phyloP scores from a whole-genome alignment of 2,113 vertebrate genomes.

The Murina feae region DNA sequence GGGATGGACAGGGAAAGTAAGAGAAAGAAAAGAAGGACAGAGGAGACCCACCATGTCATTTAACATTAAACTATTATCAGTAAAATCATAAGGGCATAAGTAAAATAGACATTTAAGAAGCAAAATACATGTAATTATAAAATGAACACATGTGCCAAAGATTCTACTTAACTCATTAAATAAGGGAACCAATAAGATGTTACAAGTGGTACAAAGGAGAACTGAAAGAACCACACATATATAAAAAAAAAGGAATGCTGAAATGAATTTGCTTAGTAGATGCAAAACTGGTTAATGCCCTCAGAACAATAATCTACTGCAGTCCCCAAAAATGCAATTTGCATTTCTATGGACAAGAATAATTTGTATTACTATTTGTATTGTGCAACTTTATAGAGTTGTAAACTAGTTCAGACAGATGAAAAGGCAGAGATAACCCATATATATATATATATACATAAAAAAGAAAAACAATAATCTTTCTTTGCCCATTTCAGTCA shows the following conservation, averaged over 20 bases:
- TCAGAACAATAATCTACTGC: background rate
- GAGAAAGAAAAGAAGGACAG: background rate
- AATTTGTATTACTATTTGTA: background rate
- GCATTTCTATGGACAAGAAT: conserved; percentile 18
- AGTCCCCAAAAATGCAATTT: background rate
- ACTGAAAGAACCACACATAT: background rate
- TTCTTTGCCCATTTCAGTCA: background rate
- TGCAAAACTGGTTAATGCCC: background rate
- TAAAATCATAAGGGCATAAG: background rate
- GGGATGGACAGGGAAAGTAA: background rate
- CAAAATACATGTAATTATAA: background rate
- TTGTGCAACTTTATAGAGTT: background rate
- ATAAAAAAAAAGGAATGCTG: background rate
- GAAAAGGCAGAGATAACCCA: background rate
- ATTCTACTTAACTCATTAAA: background rate
- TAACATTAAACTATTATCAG: background rate
- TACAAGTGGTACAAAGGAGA: background rate
- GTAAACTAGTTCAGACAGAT: conserved; percentile 7
- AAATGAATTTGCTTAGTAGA: background rate
- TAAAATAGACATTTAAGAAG: background rate
- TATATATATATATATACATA: background rate
- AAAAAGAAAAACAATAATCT: background rate
- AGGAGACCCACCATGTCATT: background rate
- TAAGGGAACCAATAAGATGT: background rate
- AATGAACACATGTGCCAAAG: background rate